A percentile compares a stretch with the other conserved stretches of the same genome.
Evolutionary conservation across 2,113 vertebrate species (phyloP).

Genomic region (Pycnonotus jocosus): DNA sequence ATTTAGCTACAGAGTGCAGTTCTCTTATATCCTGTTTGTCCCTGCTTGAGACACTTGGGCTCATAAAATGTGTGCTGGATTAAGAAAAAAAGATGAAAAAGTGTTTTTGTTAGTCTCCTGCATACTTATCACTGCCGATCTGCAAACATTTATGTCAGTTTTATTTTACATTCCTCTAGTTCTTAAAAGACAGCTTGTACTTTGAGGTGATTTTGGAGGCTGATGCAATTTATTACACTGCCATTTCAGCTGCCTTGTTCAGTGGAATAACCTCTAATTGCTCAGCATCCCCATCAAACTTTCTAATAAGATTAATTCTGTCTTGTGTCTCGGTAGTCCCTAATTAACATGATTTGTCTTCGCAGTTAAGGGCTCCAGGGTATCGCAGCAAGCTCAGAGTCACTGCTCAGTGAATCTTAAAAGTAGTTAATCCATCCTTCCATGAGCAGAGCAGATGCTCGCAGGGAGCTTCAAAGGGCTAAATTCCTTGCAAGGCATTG

Average conservation of each 20-base stretch:
- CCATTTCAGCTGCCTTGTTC: not conserved
- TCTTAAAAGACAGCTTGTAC: not conserved
- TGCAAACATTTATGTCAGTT: not conserved
- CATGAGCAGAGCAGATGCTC: not conserved
- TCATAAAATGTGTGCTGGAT: not conserved
- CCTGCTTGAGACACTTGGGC: not conserved
- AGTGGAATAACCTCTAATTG: not conserved
- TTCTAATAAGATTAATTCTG: conserved; percentile 23
- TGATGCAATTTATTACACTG: not conserved
- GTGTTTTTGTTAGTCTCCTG: not conserved
- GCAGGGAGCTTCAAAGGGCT: not conserved
- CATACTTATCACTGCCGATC: not conserved
- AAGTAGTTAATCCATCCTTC: not conserved
- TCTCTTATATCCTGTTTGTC: not conserved
- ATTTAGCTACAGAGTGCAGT: not conserved
- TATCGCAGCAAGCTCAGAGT: not conserved
- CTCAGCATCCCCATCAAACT: not conserved
- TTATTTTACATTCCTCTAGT: not conserved
- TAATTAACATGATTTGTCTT: conserved; percentile 42
- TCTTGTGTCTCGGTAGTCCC: not conserved
- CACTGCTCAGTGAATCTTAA: not conserved
- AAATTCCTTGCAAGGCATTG: not conserved
- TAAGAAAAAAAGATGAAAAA: not conserved
- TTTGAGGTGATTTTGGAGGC: not conserved
- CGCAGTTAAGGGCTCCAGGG: not conserved